Conservation (phyloP, 2,113 vertebrate genomes). For the Xenotilapia longispinis region DNA sequence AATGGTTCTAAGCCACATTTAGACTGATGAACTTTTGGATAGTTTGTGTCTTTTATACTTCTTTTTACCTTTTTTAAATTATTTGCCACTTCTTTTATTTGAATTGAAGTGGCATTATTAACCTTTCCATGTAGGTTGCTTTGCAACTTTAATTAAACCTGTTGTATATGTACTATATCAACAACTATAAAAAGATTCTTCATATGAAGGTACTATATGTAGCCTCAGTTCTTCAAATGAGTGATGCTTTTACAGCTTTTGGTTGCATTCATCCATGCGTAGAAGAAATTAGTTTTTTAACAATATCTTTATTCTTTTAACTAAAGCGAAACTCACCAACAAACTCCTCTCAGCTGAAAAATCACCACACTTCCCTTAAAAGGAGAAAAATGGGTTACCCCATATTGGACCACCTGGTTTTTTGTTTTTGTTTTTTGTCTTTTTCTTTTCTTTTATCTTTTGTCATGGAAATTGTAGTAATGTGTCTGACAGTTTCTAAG, state of each 20-base stretch:
- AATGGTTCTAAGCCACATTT: background rate
- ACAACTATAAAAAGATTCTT: background rate
- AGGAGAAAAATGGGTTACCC: fast-evolving
- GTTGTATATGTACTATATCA: background rate
- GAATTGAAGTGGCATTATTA: background rate
- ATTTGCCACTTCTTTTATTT: background rate
- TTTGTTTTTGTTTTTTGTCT: background rate
- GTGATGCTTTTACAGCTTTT: background rate
- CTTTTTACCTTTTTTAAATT: background rate
- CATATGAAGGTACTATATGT: background rate
- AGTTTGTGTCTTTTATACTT: background rate
- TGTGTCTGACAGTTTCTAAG: background rate
- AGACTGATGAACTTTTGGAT: background rate
- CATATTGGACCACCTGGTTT: background rate
- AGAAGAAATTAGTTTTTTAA: background rate
- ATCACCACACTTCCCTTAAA: background rate
- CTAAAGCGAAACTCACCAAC: background rate
- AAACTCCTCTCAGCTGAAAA: background rate
- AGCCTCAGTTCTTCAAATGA: background rate
- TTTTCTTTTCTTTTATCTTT: background rate
- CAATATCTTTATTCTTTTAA: background rate
- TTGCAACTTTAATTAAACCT: background rate
- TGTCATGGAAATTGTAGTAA: background rate
- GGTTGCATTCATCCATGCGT: background rate
- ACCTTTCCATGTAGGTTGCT: background rate